Evolutionary conservation across 2,888 invertebrate genomes (phyloP), one percentile per base, ranked within the genome.

Genomic region (Notocelia uddmanniana): DNA sequence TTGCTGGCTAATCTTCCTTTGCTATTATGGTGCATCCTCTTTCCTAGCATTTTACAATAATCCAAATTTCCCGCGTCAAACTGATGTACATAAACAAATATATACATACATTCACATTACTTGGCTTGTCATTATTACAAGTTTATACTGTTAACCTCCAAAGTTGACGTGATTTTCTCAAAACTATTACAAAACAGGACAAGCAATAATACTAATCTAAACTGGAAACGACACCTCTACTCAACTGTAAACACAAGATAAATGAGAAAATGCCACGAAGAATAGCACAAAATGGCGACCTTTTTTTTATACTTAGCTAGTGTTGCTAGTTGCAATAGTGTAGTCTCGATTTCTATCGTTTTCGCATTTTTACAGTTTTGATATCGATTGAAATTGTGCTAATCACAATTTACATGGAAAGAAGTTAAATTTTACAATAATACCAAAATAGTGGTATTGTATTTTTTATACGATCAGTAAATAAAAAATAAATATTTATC

Each of bases 1-100:
- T 94, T 94, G 74, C 89, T 92, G n/a, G 89, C 90, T 74, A 94
- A 81, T 75, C 94, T 87, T 59, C 91, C 94, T 80, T 93, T 93
- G 76, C 86, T 93, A 74, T 93, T 93, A 77, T 94, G 94, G 77
- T 92, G 93, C 91, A 94, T 94, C 81, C 94, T 86, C 79, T 94
- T 94, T 15, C 94, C 94, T 84, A 94, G 82, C 94, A 94, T 94
- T 58, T 79, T 88, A 73, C 66, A 60, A 54, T 45, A 83, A 74
- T 90, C 81, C 78, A 90, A 92, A 85, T 87, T 70, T 81, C 90
- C 88, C 91, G 92, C 90, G 88, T 79, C 86, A 86, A 81, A 77
- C 71, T 77, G 75, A 80, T 77, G 77, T 80, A 83, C 63, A 63
- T 69, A 73, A 73, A 73, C 63, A 73, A 63, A 58, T 63, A 26